A percentile compares a stretch with the other conserved stretches of the same genome.
Conservation (phyloP, 2,888 invertebrate species). For the Diarsia dahlii region DNA sequence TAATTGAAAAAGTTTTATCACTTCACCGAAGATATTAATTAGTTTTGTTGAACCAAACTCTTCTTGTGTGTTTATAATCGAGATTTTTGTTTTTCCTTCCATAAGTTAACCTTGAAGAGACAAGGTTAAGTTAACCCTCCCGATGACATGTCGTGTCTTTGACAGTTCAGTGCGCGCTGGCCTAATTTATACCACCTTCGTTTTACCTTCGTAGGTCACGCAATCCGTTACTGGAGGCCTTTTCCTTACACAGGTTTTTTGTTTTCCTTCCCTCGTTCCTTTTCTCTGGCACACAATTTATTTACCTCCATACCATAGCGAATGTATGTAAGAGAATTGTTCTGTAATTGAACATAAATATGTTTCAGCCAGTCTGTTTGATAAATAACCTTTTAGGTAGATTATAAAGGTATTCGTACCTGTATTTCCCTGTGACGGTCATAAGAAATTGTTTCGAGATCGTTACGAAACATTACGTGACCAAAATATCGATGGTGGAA, state of each 20-base stretch:
- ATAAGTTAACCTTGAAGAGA: slow-evolving; percentile 66
- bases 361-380: slow-evolving; percentile 37
- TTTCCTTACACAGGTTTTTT: slow-evolving; percentile 72
- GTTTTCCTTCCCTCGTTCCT: slow-evolving; percentile 49
- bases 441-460: slow-evolving; percentile 70
- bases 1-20: slow-evolving; percentile 66
- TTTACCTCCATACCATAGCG: slow-evolving; percentile 51
- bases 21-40: slow-evolving; percentile 55
- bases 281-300: slow-evolving; percentile 48
- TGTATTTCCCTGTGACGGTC: slow-evolving; percentile 52
- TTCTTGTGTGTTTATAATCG: slow-evolving; percentile 22
- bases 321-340: slow-evolving; percentile 58
- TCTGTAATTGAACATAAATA: slow-evolving; percentile 62
- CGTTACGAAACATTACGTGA: slow-evolving; percentile 78
- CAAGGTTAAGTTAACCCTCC: slow-evolving; percentile 66
- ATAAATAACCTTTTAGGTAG: slow-evolving; percentile 69
- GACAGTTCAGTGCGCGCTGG: slow-evolving; percentile 68
- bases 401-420: slow-evolving; percentile 60
- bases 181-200: slow-evolving; percentile 75
- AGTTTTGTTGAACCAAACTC: slow-evolving; percentile 41
- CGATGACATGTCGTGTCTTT: slow-evolving; percentile 70
- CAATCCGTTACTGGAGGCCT: slow-evolving; percentile 73
- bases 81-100: slow-evolving; percentile 30
- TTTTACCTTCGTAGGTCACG: slow-evolving; percentile 74
- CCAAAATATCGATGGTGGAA: slow-evolving; percentile 73